Percentiles rank a stretch among this genome's conserved stretches.
These are phyloP conservation scores for Hydrochoerus hydrochaeris DNA, from an alignment of 2,113 vertebrate species.

Conservation along the genomic window DNA sequence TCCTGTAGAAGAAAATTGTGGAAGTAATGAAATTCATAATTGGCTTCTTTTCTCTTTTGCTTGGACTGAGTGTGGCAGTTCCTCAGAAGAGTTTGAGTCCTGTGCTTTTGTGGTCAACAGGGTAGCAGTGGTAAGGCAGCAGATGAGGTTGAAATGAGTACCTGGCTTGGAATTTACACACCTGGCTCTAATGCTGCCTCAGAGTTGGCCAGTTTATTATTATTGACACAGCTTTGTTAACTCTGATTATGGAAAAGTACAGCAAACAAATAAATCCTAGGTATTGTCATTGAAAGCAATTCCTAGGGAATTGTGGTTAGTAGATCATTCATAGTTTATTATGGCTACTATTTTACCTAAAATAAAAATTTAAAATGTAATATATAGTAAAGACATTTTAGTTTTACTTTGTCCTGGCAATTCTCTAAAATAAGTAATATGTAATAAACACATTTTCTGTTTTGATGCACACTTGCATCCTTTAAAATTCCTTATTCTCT, in stretches of 20 bases:
- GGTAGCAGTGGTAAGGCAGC: not conserved
- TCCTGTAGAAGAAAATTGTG: constrained; percentile 37
- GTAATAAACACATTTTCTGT: constrained; percentile 8
- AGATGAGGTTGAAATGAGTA: not conserved
- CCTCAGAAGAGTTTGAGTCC: not conserved
- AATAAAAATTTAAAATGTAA: not conserved
- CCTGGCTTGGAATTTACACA: not conserved
- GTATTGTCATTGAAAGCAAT: not conserved
- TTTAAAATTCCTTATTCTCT: not conserved
- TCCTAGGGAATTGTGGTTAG: not conserved
- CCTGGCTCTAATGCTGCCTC: not conserved
- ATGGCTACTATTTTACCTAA: not conserved
- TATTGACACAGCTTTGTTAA: not conserved
- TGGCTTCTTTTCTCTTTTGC: constrained; percentile 5
- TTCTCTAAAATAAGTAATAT: not conserved
- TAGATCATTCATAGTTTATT: not conserved
- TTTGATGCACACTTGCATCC: not conserved
- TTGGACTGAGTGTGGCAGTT: not conserved
- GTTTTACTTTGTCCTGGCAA: not conserved
- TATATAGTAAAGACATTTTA: not conserved
- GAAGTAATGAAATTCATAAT: constrained; percentile 53
- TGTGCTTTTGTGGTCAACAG: not conserved
- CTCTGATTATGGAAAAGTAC: not conserved
- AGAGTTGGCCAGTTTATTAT: not conserved
- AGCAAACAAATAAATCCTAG: not conserved